Evolutionary conservation across 1,140 invertebrate species (phyloP).

Genomic region (Drosophila pectinifera): DNA sequence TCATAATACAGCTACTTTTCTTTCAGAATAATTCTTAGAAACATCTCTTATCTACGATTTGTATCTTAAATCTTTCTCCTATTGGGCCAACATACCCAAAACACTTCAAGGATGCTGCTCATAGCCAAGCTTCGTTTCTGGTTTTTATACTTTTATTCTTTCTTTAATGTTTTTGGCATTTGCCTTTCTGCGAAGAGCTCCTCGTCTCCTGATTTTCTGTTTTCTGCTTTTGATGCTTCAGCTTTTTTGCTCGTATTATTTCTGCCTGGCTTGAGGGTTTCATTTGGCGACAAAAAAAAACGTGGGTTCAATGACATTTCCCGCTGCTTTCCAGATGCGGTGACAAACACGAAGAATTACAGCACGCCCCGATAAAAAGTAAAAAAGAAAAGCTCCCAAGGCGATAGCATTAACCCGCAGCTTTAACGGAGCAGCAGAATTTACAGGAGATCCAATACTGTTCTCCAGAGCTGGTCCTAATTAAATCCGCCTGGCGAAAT

Average conservation of each 20-base stretch:
- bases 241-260: constrained; percentile 9
- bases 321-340: constrained; percentile 54
- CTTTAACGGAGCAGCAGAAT: constrained; percentile 35
- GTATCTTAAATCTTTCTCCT: constrained; percentile 10
- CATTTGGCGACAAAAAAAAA: constrained; percentile 44
- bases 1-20: not conserved
- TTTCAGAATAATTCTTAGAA: not conserved
- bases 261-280: constrained; percentile 55
- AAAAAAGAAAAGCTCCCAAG: constrained; percentile 27
- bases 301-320: constrained; percentile 72
- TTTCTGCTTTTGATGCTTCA: constrained; percentile 19
- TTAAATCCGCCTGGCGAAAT: constrained; percentile 27
- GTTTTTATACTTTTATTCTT: constrained; percentile 10
- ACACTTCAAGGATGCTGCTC: constrained; percentile 18
- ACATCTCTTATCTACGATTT: constrained; percentile 2
- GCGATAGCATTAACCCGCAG: constrained; percentile 57
- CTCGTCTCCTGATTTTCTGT: constrained; percentile 28
- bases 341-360: constrained; percentile 57
- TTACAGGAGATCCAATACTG: constrained; percentile 8
- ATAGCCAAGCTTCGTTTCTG: not conserved
- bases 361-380: constrained; percentile 33
- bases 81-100: not conserved
- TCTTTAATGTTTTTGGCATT: constrained; percentile 56
- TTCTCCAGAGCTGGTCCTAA: constrained; percentile 29
- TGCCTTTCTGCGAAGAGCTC: constrained; percentile 35